Percentiles rank a stretch among this genome's conserved stretches.
Evolutionary conservation across 1,140 invertebrate species (phyloP).

Genomic region (Diachasma alloeum): DNA sequence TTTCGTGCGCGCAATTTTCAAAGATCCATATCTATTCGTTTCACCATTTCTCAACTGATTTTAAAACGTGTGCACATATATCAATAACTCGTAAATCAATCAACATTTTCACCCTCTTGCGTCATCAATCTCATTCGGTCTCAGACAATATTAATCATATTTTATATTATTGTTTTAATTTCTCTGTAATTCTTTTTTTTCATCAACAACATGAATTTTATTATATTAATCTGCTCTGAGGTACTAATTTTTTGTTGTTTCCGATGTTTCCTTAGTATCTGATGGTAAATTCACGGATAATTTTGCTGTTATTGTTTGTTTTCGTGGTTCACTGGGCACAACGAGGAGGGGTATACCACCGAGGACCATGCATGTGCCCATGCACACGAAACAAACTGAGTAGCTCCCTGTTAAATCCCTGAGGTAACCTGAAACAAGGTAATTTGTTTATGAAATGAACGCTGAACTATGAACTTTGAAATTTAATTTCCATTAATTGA

Average conservation of each 20-base stretch:
- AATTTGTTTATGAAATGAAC: neutral
- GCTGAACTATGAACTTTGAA: neutral
- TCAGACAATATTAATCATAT: neutral
- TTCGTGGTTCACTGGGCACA: constrained; percentile 62
- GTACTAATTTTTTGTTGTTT: neutral
- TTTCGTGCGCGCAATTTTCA: no score
- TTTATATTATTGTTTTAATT: neutral
- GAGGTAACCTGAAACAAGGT: constrained; percentile 66
- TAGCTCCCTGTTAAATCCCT: constrained; percentile 76
- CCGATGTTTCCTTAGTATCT: constrained; percentile 18
- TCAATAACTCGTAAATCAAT: neutral
- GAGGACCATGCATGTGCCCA: constrained; percentile 79
- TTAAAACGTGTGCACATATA: neutral
- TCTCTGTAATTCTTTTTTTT: neutral
- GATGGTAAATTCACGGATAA: constrained; percentile 37
- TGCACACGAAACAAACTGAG: constrained; percentile 75
- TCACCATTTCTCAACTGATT: no score
- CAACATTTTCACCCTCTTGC: neutral
- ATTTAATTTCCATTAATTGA: no score
- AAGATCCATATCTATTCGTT: no score
- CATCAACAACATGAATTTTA: constrained; percentile 14
- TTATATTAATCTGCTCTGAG: constrained; percentile 2
- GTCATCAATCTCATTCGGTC: neutral
- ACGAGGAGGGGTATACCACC: constrained; percentile 72
- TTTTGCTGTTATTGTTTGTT: constrained; percentile 52